Base-by-base conservation (phyloP, 1,140 invertebrate species). In the Trinorchestia longiramus region DNA sequence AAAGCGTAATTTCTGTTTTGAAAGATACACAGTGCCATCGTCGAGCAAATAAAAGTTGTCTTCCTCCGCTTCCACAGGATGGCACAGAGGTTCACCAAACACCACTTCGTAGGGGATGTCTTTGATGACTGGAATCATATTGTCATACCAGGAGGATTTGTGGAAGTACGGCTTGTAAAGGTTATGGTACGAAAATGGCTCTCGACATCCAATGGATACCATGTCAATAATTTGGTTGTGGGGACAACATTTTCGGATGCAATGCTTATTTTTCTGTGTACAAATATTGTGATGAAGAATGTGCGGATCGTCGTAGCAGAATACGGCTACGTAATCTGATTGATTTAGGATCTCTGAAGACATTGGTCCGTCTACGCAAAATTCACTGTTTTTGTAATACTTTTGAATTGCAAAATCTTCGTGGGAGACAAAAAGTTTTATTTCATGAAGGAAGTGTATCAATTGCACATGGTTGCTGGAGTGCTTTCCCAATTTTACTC, bases 231-330 rank as follows among this genome's bases (percentile, higher is more conserved):
- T 90, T 45, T 96, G 87, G 45, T 96, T 43, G 28, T 44, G n/a
- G 42, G 77, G 95, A 40, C 95, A 96, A 87, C 95, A 96, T 44
- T 96, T 96, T 57, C 95, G 87, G 36, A 96, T 92, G 87, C 95
- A 96, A 44, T 43, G 47, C 43, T 62, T 47, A 44, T 90, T 96
- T 45, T 94, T 94, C 44, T 94, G 45, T 41, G 47, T 47, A n/a
- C 95, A 96, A 40, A 11, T 62, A 41, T 96, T 91, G 53, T 91
- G 62, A 53, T 96, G 95, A 19, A 44, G 45, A 28, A 90, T 1
- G 15, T 90, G 87, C 23, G 95, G 95, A 91, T 96, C 95, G 57
- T 90, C 87, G 44, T 96, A 96, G 53, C 95, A 96, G n/a, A 96
- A 96, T 44, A 94, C 92, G 43, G 92, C 92, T 0, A 15, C 3